phyloP scores from a whole-genome alignment of 2,888 invertebrate species.

The Standfussiana lucernea region DNA sequence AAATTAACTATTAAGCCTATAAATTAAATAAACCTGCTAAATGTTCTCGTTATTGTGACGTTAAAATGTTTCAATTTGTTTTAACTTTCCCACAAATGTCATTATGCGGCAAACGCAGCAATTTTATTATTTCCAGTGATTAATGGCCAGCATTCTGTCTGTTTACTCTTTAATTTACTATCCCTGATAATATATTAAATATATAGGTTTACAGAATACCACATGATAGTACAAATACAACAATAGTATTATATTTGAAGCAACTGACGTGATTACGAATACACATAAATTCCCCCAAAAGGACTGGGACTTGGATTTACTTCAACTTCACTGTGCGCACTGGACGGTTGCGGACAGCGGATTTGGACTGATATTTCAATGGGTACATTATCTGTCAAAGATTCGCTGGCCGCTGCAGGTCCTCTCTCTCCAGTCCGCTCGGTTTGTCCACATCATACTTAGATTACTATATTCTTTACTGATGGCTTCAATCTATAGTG shows the following conservation, averaged over 20 bases:
- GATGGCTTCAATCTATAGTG: not conserved
- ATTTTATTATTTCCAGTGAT: conserved; percentile 13
- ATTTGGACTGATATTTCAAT: not conserved
- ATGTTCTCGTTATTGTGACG: not conserved
- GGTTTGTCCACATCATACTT: not conserved
- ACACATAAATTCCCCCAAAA: not conserved
- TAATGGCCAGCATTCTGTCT: conserved; percentile 2
- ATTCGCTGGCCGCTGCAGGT: not conserved
- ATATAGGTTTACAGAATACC: not conserved
- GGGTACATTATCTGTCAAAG: not conserved
- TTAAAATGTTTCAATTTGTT: conserved; percentile 15
- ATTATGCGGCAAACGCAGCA: conserved; percentile 1
- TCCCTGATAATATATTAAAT: not conserved
- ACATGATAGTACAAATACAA: not conserved
- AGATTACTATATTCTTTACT: not conserved
- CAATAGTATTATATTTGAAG: not conserved
- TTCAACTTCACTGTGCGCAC: not conserved
- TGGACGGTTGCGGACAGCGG: not conserved
- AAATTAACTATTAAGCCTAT: not conserved
- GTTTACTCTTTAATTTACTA: conserved; percentile 9
- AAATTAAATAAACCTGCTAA: not conserved
- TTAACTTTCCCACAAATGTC: conserved; percentile 7
- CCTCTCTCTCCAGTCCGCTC: not conserved
- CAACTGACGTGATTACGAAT: not conserved
- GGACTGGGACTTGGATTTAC: not conserved